phyloP scores from a whole-genome alignment of 2,888 invertebrate genomes.

The Rhagophthalmus giganteus region DNA sequence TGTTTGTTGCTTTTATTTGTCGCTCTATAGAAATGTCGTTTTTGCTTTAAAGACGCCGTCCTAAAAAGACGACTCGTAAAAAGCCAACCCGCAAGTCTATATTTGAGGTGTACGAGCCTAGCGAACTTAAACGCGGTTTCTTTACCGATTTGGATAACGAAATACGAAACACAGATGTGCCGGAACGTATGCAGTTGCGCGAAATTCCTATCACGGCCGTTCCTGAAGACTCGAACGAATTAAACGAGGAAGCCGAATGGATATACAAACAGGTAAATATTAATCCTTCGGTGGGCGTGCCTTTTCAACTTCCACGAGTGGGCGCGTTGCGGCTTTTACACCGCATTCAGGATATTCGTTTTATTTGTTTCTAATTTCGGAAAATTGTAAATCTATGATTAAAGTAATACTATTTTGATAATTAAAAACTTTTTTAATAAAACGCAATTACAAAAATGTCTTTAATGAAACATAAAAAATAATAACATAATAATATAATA shows the following conservation, averaged over 20 bases:
- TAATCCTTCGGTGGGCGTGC: no score
- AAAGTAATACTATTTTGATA: no score
- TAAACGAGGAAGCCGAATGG: conserved; percentile 96
- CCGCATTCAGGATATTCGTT: no score
- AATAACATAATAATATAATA: no score
- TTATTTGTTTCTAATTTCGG: no score
- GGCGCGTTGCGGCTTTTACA: no score
- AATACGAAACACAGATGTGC: conserved; percentile 85
- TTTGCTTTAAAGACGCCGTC: conserved; percentile 54
- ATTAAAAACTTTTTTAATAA: no score
- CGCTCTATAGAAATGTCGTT: background rate
- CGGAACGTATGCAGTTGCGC: conserved; percentile 90
- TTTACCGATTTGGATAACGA: conserved; percentile 93
- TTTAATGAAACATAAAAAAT: no score
- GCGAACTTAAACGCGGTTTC: conserved; percentile 93
- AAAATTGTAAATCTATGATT: no score
- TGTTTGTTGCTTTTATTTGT: no score
- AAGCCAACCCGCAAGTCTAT: conserved; percentile 82
- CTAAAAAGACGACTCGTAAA: conserved; percentile 76
- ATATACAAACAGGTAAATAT: conserved; percentile 75
- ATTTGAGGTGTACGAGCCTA: conserved; percentile 95
- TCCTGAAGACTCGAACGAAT: conserved; percentile 80
- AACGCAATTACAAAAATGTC: no score
- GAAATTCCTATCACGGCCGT: conserved; percentile 84
- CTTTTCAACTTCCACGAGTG: no score